Evolutionary conservation across 1,140 invertebrate genomes (phyloP).

Genomic region (Armadillidium nasatum): DNA sequence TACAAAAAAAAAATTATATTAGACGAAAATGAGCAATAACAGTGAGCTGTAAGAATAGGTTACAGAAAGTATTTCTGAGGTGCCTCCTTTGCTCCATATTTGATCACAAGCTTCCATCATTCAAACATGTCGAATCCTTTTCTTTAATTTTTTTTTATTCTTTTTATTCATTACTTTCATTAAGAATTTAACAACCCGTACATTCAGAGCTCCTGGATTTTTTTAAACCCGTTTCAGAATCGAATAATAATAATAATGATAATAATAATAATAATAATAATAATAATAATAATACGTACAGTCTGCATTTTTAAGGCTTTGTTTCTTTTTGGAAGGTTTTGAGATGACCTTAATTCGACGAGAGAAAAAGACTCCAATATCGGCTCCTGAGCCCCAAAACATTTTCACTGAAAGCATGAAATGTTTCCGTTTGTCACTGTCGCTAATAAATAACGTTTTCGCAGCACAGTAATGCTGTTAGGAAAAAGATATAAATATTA

Average conservation of each 20-base stretch:
- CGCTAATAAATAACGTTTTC: constrained; percentile 98
- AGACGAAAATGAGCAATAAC: too few species aligned
- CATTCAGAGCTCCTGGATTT: too few species aligned
- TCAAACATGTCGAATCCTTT: too few species aligned
- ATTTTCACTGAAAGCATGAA: constrained; percentile 99
- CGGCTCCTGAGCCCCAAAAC: constrained; percentile 97
- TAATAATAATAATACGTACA: constrained; percentile 54
- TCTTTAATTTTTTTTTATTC: too few species aligned
- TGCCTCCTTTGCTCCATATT: too few species aligned
- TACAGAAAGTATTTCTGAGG: too few species aligned
- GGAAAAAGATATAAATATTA: constrained; percentile 20
- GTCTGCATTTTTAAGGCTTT: constrained; percentile 98
- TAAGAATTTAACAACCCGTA: too few species aligned
- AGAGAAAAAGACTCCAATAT: constrained; percentile 97
- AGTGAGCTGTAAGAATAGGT: too few species aligned
- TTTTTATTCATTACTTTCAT: too few species aligned
- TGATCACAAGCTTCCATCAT: too few species aligned
- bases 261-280: background rate
- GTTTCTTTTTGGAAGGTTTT: constrained; percentile 99
- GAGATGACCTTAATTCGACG: constrained; percentile 99
- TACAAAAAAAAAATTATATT: too few species aligned
- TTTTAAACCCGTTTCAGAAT: too few species aligned
- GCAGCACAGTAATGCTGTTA: constrained; percentile 95
- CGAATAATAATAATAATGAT: background rate
- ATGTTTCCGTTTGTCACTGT: constrained; percentile 98